phyloP scores from a whole-genome alignment of 2,113 vertebrate species.

The Ictidomys tridecemlineatus region DNA sequence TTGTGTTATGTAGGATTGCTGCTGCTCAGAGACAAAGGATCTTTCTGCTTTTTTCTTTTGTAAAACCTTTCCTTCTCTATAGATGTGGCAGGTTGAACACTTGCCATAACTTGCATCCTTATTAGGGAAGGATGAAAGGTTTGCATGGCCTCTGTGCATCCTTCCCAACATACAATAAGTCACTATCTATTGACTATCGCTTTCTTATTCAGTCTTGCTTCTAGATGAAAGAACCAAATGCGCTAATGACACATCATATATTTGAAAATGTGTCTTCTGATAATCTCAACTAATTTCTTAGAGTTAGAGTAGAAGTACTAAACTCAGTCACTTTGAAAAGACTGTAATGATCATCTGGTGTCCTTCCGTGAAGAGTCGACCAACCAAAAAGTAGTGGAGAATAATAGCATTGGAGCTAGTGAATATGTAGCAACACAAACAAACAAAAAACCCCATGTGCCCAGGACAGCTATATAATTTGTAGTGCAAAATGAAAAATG shows the following conservation, averaged over 20 bases:
- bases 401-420: neutral
- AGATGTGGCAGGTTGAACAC: neutral
- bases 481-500: neutral
- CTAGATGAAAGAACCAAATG: neutral
- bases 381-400: neutral
- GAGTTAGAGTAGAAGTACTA: neutral
- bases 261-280: neutral
- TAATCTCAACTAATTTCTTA: neutral
- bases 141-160: too few relatives aligned
- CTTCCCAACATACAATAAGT: neutral
- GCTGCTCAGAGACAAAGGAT: neutral
- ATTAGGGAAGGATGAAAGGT: neutral
- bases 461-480: neutral
- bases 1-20: neutral
- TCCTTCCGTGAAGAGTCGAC: neutral
- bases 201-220: neutral
- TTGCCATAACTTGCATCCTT: neutral
- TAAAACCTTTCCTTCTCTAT: neutral
- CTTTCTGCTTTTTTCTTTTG: too few relatives aligned
- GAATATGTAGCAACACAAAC: neutral
- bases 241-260: neutral
- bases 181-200: neutral
- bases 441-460: too few relatives aligned
- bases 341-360: neutral
- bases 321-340: neutral